phyloP scores from a whole-genome alignment of 2,888 invertebrate species.

The Nematopogon swammerdamellus region DNA sequence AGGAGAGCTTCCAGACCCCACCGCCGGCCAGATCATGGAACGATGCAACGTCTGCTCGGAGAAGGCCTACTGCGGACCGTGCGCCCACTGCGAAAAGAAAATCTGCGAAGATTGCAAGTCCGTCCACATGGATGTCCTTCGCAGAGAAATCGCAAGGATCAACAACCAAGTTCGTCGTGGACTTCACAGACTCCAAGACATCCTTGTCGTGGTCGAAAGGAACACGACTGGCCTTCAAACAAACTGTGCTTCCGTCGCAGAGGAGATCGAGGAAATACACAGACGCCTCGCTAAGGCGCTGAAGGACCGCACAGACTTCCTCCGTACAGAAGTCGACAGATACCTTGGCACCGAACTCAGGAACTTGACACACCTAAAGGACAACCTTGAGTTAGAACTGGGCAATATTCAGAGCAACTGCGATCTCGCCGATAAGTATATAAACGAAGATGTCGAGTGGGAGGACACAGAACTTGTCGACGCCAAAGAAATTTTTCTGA shows the following conservation, averaged over 20 bases:
- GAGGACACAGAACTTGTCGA: slow-evolving; percentile 92
- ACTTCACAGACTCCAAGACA: slow-evolving; percentile 84
- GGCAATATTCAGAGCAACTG: slow-evolving; percentile 95
- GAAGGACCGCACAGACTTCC: slow-evolving; percentile 84
- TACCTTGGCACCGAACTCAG: slow-evolving; percentile 87
- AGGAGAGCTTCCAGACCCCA: slow-evolving; percentile 87
- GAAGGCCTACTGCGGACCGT: slow-evolving; percentile 83
- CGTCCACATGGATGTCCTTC: slow-evolving; percentile 93
- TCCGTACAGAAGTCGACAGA: slow-evolving; percentile 87
- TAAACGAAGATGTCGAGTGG: slow-evolving; percentile 87
- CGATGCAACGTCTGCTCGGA: slow-evolving; percentile 91
- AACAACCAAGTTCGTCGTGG: slow-evolving; percentile 88
- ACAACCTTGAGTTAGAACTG: slow-evolving; percentile 92
- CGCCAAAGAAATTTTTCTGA: slow-evolving; percentile 93
- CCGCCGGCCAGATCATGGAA: slow-evolving; percentile 90
- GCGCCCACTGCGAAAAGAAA: slow-evolving; percentile 96
- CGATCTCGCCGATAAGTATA: slow-evolving; percentile 92
- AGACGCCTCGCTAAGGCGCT: slow-evolving; percentile 82
- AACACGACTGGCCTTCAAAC: slow-evolving; percentile 84
- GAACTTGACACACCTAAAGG: slow-evolving; percentile 82
- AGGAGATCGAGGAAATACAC: slow-evolving; percentile 93
- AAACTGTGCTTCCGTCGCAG: slow-evolving; percentile 85
- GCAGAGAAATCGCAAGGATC: slow-evolving; percentile 85
- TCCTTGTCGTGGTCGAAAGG: slow-evolving; percentile 79
- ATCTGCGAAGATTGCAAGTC: slow-evolving; percentile 96